Conservation (phyloP, 2,797 vertebrate species). For the Acanthopagrus latus region DNA sequence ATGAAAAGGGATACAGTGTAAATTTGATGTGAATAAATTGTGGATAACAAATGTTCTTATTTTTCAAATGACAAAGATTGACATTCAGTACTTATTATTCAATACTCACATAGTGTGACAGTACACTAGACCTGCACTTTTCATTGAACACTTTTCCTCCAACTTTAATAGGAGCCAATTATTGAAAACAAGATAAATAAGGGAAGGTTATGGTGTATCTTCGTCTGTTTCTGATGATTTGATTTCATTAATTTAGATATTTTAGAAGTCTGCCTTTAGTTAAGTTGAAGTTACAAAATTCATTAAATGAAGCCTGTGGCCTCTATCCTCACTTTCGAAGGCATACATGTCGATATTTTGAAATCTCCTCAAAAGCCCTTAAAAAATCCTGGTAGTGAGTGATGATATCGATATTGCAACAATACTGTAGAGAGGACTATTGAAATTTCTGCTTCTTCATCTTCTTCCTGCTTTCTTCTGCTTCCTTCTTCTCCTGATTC, state of each 20-base stretch:
- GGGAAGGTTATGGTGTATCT: neutral
- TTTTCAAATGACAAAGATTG: neutral
- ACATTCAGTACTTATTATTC: neutral
- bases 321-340: constrained; percentile 3
- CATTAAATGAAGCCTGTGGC: constrained; percentile 2
- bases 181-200: neutral
- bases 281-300: constrained; percentile 20
- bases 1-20: too few species aligned
- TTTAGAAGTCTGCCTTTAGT: neutral
- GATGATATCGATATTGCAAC: too few species aligned
- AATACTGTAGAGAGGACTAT: too few species aligned
- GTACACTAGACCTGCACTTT: too few species aligned
- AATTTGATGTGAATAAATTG: too few species aligned
- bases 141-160: neutral
- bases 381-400: too few species aligned
- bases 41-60: too few species aligned
- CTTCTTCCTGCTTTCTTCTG: too few species aligned
- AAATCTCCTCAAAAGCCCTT: too few species aligned
- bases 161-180: neutral
- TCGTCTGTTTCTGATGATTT: neutral
- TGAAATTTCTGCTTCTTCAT: neutral
- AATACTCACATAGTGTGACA: too few species aligned
- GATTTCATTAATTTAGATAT: neutral
- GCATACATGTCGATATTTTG: too few species aligned
- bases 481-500: too few species aligned